Conservation (phyloP, 2,113 vertebrate genomes). For the Patagioenas fasciata region DNA sequence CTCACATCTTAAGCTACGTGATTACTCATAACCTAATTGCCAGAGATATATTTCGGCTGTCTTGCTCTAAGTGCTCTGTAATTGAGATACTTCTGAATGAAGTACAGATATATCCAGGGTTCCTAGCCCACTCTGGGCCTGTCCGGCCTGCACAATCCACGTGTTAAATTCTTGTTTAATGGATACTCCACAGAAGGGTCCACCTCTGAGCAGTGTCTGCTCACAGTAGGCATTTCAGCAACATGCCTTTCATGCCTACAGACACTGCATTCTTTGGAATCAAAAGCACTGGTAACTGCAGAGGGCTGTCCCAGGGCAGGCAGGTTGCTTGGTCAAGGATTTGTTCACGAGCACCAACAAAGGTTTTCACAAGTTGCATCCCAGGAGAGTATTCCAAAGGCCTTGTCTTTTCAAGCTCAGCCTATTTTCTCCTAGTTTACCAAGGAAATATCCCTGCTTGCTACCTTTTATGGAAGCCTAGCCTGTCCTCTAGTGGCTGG, state of each 20-base stretch:
- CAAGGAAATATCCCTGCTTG: neutral
- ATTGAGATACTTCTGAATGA: neutral
- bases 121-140: neutral
- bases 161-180: neutral
- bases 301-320: neutral
- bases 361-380: neutral
- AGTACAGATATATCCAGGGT: neutral
- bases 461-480: neutral
- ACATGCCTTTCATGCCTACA: neutral
- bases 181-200: neutral
- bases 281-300: neutral
- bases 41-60: neutral
- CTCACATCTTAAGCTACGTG: neutral
- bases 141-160: neutral
- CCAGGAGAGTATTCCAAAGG: neutral
- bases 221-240: neutral
- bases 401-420: too few species aligned
- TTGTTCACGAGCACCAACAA: rapidly evolving
- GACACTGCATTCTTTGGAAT: neutral
- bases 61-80: neutral
- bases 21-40: neutral
- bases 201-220: neutral
- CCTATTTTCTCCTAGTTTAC: neutral
- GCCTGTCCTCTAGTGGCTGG: conserved; percentile 3
- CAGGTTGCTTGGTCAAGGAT: neutral